phyloP scores from a whole-genome alignment of 1,140 invertebrate genomes.

The Drosophila pachea region DNA sequence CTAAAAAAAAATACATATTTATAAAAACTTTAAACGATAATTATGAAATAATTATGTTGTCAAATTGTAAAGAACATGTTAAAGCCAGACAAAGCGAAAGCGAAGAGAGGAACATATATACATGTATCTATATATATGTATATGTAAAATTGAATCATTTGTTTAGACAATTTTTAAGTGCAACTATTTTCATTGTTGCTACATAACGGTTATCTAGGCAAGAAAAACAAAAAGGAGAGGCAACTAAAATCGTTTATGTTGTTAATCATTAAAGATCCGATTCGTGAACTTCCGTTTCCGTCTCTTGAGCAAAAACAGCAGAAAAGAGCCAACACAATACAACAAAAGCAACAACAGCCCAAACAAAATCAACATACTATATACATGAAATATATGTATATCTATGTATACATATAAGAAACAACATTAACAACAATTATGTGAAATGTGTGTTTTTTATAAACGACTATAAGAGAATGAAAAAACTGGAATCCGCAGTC shows the following conservation, averaged over 20 bases:
- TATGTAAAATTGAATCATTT: slow-evolving; percentile 32
- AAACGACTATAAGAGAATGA: slow-evolving; percentile 25
- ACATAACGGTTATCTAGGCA: slow-evolving; percentile 16
- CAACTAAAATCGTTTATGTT: slow-evolving; percentile 7
- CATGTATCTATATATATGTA: slow-evolving; percentile 11
- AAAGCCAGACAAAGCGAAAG: slow-evolving; percentile 3
- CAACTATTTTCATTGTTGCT: slow-evolving; percentile 13
- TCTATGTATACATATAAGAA: slow-evolving; percentile 4
- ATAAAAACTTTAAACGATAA: slow-evolving; percentile 48
- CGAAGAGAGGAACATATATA: slow-evolving; percentile 2
- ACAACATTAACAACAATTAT: slow-evolving; percentile 15
- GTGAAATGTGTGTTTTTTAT: slow-evolving; percentile 39
- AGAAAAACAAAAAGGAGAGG: slow-evolving; percentile 2
- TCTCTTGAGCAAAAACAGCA: background rate
- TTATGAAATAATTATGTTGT: slow-evolving; percentile 73
- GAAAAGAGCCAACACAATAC: slow-evolving; percentile 10
- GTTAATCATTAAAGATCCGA: slow-evolving; percentile 6
- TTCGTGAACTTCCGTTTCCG: slow-evolving; percentile 29
- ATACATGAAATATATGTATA: slow-evolving; percentile 18
- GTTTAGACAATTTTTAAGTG: slow-evolving; percentile 48
- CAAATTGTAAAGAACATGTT: slow-evolving; percentile 58
- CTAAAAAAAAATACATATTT: slow-evolving; percentile 23
- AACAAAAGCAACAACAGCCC: slow-evolving; percentile 6
- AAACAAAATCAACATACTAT: slow-evolving; percentile 12
- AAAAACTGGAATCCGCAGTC: slow-evolving; percentile 38